These are phyloP conservation scores for Lasioglossum oenotherae DNA, from an alignment of 2,888 invertebrate species.

Conservation along the genomic window DNA sequence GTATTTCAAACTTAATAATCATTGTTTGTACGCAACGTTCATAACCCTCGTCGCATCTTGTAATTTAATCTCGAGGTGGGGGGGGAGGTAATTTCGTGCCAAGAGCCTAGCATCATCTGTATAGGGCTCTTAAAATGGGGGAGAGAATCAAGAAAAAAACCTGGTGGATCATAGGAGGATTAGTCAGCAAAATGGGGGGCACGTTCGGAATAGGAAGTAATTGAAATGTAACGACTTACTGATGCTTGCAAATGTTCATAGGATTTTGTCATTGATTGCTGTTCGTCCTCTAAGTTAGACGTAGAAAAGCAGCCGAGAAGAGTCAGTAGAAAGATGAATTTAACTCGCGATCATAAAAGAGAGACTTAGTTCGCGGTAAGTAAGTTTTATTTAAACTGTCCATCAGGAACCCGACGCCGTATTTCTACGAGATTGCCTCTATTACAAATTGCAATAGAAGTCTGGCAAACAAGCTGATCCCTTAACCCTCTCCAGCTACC, in stretches of 20 bases:
- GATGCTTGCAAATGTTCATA: background rate
- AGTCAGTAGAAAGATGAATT: no score
- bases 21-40: conserved; percentile 19
- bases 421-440: background rate
- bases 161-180: background rate
- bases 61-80: conserved; percentile 25
- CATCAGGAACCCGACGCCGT: background rate
- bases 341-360: no score
- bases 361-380: no score
- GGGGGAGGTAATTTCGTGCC: background rate
- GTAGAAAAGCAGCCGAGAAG: no score
- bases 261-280: conserved; percentile 10
- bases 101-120: background rate
- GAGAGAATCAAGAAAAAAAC: background rate
- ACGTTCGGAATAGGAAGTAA: conserved; percentile 14
- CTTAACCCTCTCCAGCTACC: background rate
- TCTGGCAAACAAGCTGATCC: background rate
- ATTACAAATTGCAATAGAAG: background rate
- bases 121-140: background rate
- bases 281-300: background rate
- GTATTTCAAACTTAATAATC: conserved; percentile 37
- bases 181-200: background rate
- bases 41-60: conserved; percentile 21
- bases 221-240: conserved; percentile 32
- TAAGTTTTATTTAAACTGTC: background rate